phyloP scores from a whole-genome alignment of 2,888 invertebrate species.

The Diarsia mendica region DNA sequence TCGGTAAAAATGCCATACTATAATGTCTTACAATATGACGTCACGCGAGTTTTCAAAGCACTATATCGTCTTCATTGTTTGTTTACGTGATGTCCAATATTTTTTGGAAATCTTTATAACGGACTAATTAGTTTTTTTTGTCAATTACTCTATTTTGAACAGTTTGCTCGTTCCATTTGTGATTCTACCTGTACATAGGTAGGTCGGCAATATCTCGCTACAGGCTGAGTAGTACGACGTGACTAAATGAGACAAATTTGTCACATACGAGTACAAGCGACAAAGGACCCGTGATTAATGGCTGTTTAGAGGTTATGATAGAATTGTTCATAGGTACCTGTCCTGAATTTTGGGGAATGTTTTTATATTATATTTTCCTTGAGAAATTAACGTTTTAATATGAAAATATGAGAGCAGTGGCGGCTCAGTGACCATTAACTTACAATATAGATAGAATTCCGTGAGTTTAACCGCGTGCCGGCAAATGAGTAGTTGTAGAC shows the following conservation, averaged over 20 bases:
- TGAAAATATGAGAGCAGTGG: no score
- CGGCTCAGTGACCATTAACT: no score
- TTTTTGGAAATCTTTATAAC: neutral
- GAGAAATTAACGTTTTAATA: neutral
- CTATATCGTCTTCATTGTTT: no score
- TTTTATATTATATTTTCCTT: conserved; percentile 8
- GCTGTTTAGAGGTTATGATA: conserved; percentile 44
- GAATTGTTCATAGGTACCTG: conserved; percentile 43
- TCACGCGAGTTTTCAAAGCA: no score
- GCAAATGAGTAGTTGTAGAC: no score
- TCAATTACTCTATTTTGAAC: neutral
- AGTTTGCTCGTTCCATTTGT: neutral
- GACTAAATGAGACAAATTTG: conserved; percentile 56
- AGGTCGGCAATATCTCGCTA: conserved; percentile 25
- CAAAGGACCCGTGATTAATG: conserved; percentile 58
- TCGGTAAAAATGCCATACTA: no score
- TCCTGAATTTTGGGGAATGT: conserved; percentile 7
- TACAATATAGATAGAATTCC: no score
- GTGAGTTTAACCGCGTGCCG: no score
- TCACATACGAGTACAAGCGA: conserved; percentile 38
- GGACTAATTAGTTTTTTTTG: no score
- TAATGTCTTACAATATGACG: no score
- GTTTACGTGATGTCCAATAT: no score
- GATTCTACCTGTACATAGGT: neutral
- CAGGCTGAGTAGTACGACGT: conserved; percentile 32